phyloP scores from a whole-genome alignment of 2,113 vertebrate genomes.

The Oriolus oriolus region DNA sequence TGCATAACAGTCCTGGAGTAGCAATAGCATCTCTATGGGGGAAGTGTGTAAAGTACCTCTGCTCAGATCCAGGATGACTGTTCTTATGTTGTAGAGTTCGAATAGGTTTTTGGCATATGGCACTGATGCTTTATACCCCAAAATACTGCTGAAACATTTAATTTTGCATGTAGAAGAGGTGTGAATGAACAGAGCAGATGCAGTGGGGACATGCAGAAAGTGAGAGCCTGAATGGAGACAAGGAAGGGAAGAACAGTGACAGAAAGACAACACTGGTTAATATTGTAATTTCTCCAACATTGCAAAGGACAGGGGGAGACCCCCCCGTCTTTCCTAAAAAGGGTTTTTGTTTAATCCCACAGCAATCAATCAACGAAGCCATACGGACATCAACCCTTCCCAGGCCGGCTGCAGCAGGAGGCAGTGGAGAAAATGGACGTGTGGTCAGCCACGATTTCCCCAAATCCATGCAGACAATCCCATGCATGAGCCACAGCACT shows the following conservation, averaged over 20 bases:
- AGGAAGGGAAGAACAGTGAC: background rate
- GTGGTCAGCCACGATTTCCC: slow-evolving; percentile 97
- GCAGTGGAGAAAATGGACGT: slow-evolving; percentile 92
- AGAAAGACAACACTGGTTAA: background rate
- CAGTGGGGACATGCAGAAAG: background rate
- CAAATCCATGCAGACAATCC: slow-evolving; percentile 95
- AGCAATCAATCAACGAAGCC: slow-evolving; percentile 98
- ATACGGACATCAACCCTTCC: slow-evolving; percentile 93
- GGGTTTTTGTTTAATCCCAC: slow-evolving; percentile 84
- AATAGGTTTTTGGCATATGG: slow-evolving; percentile 6
- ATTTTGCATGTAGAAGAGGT: background rate
- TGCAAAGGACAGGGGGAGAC: slow-evolving; percentile 75
- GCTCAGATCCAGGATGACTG: slow-evolving; percentile 39
- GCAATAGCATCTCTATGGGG: slow-evolving; percentile 14
- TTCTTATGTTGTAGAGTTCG: slow-evolving; percentile 9
- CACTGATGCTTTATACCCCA: background rate
- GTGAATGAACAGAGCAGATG: background rate
- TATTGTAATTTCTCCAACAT: slow-evolving; percentile 24
- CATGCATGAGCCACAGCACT: slow-evolving; percentile 97
- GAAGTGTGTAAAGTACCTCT: slow-evolving; percentile 37
- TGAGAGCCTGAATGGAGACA: background rate
- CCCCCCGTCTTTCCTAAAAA: slow-evolving; percentile 80
- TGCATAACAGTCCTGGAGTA: background rate
- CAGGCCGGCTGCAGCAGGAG: slow-evolving; percentile 86
- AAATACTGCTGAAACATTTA: slow-evolving; percentile 12